Conservation (phyloP, 2,797 vertebrate genomes). For the Monodelphis domestica region DNA sequence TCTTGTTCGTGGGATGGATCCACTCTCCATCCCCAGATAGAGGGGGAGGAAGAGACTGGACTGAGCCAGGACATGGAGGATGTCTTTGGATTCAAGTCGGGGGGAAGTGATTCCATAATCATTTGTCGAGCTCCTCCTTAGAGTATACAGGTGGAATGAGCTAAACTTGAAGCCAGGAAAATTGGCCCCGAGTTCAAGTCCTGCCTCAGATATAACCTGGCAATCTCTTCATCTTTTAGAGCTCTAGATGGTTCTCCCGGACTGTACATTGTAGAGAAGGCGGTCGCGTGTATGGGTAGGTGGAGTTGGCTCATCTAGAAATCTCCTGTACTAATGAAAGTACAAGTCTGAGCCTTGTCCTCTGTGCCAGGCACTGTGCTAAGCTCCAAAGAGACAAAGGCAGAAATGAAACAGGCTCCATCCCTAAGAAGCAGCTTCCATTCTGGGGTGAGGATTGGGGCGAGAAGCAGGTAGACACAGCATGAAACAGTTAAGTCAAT, state of each 20-base stretch:
- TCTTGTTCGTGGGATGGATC: background rate
- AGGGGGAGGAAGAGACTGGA: background rate
- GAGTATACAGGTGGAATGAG: background rate
- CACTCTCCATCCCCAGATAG: background rate
- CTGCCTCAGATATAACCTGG: background rate
- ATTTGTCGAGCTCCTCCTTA: background rate
- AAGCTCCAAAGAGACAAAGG: background rate
- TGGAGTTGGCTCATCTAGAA: background rate
- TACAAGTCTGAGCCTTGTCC: background rate
- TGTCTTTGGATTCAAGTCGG: background rate
- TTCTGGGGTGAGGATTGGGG: background rate
- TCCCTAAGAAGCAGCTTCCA: background rate
- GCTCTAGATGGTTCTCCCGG: background rate
- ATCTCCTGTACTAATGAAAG: background rate
- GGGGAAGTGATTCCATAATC: background rate
- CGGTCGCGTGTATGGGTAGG: too few relatives aligned
- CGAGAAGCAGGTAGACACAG: background rate
- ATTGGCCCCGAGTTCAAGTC: background rate
- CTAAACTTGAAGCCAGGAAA: background rate
- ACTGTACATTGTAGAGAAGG: background rate
- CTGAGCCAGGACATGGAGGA: background rate
- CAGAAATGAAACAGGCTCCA: background rate
- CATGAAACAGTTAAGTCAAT: background rate
- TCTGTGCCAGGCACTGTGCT: background rate
- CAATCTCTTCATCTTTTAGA: background rate